A percentile compares a stretch with the other conserved stretches of the same genome.
Evolutionary conservation across 2,797 vertebrate genomes (phyloP).

Genomic region (Ctenopoma kingsleyae): DNA sequence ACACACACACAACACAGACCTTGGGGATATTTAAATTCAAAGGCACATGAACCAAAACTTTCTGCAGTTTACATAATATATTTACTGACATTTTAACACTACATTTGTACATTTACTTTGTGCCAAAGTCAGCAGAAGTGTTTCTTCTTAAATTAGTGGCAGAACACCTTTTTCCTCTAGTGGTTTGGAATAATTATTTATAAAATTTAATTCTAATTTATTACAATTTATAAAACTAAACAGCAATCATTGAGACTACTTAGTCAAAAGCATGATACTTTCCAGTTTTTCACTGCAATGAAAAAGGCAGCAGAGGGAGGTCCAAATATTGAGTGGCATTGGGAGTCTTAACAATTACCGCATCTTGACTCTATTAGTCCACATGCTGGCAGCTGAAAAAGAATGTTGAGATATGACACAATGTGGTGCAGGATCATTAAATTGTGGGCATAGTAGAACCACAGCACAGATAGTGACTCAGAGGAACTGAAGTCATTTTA

Average conservation of each 20-base stretch:
- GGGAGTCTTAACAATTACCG: not conserved
- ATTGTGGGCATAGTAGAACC: not conserved
- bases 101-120: not conserved
- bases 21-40: slow-evolving; percentile 28
- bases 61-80: slow-evolving; percentile 1
- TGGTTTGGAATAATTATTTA: not conserved
- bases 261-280: no score
- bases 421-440: slow-evolving; percentile 13
- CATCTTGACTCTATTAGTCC: slow-evolving; percentile 10
- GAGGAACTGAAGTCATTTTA: not conserved
- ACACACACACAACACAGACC: slow-evolving; percentile 9
- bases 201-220: no score
- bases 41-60: slow-evolving; percentile 7
- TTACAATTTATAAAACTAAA: no score
- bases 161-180: not conserved
- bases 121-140: not conserved
- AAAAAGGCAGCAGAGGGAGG: not conserved
- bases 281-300: no score
- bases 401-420: not conserved
- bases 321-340: not conserved
- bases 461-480: slow-evolving; percentile 24
- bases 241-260: no score
- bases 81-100: not conserved
- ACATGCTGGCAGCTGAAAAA: slow-evolving; percentile 4
- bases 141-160: not conserved